A percentile compares a stretch with the other conserved stretches of the same genome.
Evolutionary conservation across 1,140 invertebrate genomes (phyloP).

Genomic region (Mycetomoellerius zeteki): DNA sequence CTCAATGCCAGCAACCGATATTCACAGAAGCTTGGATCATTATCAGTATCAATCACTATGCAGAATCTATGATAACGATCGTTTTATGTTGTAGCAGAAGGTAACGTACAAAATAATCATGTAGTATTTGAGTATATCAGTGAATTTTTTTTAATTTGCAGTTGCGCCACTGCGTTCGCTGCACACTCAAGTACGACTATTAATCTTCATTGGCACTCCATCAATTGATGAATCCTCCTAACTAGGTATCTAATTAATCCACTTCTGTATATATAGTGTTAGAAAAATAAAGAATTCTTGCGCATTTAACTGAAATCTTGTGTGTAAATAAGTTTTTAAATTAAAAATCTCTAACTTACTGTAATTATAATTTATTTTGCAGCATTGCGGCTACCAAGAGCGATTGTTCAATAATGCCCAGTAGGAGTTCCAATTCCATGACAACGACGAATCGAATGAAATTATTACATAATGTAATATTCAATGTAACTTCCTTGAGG

Average conservation of each 20-base stretch:
- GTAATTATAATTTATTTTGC: slow-evolving; percentile 29
- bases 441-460: slow-evolving; percentile 23
- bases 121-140: slow-evolving; percentile 46
- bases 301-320: slow-evolving; percentile 12
- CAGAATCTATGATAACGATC: slow-evolving; percentile 73
- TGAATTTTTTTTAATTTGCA: slow-evolving; percentile 67
- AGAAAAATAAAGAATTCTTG: slow-evolving; percentile 62
- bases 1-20: slow-evolving; percentile 80
- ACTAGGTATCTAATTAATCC: slow-evolving; percentile 34
- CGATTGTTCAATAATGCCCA: slow-evolving; percentile 39
- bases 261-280: slow-evolving; percentile 62
- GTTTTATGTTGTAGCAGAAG: slow-evolving; percentile 80
- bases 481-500: background rate
- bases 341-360: slow-evolving; percentile 27
- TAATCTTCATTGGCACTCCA: slow-evolving; percentile 59
- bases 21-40: slow-evolving; percentile 82
- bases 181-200: slow-evolving; percentile 54
- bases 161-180: slow-evolving; percentile 75
- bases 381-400: background rate
- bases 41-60: slow-evolving; percentile 66
- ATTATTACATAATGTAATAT: slow-evolving; percentile 21
- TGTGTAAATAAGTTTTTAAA: background rate
- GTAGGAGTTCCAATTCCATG: slow-evolving; percentile 14
- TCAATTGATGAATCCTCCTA: slow-evolving; percentile 62
- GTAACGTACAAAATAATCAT: slow-evolving; percentile 70